Conservation (phyloP, 2,113 vertebrate genomes). For the Spermophilus dauricus region DNA sequence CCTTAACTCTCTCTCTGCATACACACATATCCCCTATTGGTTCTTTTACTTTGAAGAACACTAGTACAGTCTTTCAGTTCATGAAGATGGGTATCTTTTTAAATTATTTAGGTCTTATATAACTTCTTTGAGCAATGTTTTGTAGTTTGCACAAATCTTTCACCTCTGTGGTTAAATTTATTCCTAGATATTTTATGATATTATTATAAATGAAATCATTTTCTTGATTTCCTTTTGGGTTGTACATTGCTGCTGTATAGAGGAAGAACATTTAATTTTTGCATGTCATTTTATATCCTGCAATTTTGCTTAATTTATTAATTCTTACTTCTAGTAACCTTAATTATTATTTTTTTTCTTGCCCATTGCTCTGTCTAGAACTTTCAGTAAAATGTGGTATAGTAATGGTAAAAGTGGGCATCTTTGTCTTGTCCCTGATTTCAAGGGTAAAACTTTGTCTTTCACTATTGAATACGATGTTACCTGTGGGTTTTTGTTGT, state of each 20-base stretch:
- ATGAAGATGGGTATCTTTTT: neutral
- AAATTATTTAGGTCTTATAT: constrained; percentile 15
- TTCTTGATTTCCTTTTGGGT: neutral
- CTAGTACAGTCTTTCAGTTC: neutral
- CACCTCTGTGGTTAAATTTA: neutral
- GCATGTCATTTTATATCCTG: neutral
- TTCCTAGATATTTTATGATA: constrained; percentile 28
- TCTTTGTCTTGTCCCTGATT: neutral
- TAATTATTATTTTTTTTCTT: constrained; percentile 29
- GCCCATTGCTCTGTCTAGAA: neutral
- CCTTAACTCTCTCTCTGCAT: neutral
- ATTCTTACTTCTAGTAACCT: neutral
- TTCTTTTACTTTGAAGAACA: constrained; percentile 42
- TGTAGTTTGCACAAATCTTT: neutral
- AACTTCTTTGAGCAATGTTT: neutral
- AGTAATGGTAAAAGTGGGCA: neutral
- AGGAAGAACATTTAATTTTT: constrained; percentile 39
- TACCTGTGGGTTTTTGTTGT: neutral
- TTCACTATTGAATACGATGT: neutral
- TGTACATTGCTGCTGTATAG: neutral
- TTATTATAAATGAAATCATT: neutral
- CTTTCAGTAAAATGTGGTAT: neutral
- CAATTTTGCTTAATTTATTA: neutral
- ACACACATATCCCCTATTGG: neutral
- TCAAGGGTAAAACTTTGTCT: neutral